phyloP scores from a whole-genome alignment of 2,888 invertebrate species.

The Torymus tubicola region DNA sequence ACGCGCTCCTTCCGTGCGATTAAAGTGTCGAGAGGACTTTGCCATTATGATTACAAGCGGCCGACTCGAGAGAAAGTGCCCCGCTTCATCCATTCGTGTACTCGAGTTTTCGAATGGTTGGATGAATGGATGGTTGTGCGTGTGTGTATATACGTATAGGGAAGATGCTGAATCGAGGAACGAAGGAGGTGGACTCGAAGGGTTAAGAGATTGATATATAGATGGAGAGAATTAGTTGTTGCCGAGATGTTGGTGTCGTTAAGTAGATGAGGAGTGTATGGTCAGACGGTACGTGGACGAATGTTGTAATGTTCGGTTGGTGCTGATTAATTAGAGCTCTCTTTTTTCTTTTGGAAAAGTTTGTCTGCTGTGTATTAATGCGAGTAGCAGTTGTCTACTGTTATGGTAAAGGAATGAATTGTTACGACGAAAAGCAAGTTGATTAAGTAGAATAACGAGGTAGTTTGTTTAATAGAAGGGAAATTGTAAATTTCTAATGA shows the following conservation, averaged over 20 bases:
- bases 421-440: background rate
- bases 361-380: background rate
- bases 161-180: too few relatives aligned
- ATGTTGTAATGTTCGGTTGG: too few relatives aligned
- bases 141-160: too few relatives aligned
- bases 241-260: too few relatives aligned
- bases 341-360: too few relatives aligned
- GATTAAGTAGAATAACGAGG: constrained; percentile 4
- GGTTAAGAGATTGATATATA: too few relatives aligned
- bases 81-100: background rate
- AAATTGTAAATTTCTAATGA: constrained; percentile 24
- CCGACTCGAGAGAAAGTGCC: constrained; percentile 21
- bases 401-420: background rate
- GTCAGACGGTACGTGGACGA: too few relatives aligned
- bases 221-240: too few relatives aligned
- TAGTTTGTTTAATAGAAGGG: background rate
- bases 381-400: background rate
- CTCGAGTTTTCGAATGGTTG: background rate
- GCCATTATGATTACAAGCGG: constrained; percentile 50
- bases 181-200: too few relatives aligned
- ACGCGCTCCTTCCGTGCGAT: constrained; percentile 45
- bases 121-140: too few relatives aligned
- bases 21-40: constrained; percentile 52
- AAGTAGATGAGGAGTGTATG: too few relatives aligned
- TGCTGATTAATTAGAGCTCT: too few relatives aligned